phyloP scores from a whole-genome alignment of 2,797 vertebrate species.

The Hafferia zeledoni region DNA sequence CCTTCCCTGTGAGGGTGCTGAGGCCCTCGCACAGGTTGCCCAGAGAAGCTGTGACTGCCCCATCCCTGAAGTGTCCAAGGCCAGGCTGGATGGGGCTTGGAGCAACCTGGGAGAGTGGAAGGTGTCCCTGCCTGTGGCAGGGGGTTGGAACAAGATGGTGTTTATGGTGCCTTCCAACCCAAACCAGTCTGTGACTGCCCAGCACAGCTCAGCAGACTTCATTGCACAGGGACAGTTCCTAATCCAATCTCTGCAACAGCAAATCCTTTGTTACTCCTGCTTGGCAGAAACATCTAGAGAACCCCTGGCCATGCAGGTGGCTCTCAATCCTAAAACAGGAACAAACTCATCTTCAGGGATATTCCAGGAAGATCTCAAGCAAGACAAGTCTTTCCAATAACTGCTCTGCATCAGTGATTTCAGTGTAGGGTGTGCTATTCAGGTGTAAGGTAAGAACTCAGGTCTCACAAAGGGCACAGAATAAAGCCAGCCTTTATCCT shows the following conservation, averaged over 20 bases:
- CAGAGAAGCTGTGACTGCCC: background rate
- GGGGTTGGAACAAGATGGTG: background rate
- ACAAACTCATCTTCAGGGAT: background rate
- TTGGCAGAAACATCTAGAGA: background rate
- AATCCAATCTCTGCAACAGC: background rate
- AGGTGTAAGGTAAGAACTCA: background rate
- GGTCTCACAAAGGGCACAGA: background rate
- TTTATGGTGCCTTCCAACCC: background rate
- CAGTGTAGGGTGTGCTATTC: fast-evolving
- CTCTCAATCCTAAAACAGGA: background rate
- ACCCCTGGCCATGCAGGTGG: fast-evolving
- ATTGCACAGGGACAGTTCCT: background rate
- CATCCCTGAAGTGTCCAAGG: background rate
- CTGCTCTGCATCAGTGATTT: background rate
- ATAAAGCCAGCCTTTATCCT: conserved; percentile 41
- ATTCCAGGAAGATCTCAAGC: background rate
- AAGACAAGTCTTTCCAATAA: background rate
- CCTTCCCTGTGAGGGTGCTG: background rate
- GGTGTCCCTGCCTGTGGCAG: background rate
- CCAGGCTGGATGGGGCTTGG: background rate
- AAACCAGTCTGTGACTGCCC: background rate
- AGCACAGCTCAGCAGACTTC: background rate
- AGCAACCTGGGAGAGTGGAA: background rate
- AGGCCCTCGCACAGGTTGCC: background rate
- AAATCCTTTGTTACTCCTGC: background rate